Evolutionary conservation across 2,113 vertebrate genomes (phyloP).

Genomic region (Tupaia chinensis): DNA sequence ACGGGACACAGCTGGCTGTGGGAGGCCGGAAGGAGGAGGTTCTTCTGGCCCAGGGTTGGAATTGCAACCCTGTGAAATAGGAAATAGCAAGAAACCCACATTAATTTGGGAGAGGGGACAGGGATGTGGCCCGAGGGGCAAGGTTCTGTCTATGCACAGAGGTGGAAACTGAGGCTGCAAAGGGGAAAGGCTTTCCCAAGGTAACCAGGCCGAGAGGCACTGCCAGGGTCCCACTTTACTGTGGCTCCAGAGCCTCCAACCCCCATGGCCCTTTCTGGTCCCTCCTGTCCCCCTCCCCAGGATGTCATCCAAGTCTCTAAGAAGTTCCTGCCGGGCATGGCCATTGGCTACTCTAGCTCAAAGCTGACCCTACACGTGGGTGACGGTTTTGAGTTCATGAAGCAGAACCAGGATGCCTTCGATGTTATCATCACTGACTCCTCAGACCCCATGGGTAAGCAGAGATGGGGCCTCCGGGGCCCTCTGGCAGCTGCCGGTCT

Average conservation of each 20-base stretch:
- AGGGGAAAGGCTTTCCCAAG: not conserved
- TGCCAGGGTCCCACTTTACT: not conserved
- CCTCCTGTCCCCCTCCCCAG: conserved; percentile 83
- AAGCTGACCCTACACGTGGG: conserved; percentile 96
- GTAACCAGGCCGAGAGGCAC: not conserved
- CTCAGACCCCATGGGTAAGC: conserved; percentile 97
- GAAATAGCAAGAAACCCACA: not conserved
- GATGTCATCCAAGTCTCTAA: conserved; percentile 98
- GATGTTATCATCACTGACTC: conserved; percentile 99
- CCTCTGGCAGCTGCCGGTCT: not conserved
- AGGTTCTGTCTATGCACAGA: not conserved
- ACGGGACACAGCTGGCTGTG: not conserved
- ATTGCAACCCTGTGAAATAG: not conserved
- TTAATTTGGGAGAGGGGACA: accelerated
- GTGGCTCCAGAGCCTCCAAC: no score
- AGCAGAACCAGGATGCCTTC: conserved; percentile 98
- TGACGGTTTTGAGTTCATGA: conserved; percentile 99
- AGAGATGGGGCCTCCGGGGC: accelerated
- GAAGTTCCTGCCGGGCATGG: conserved; percentile 97
- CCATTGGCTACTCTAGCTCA: conserved; percentile 95
- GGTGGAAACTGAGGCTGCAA: not conserved
- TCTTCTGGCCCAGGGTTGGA: not conserved
- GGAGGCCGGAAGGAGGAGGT: not conserved
- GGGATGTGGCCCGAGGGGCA: not conserved
- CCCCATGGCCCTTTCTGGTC: not conserved